phyloP scores from a whole-genome alignment of 1,140 invertebrate genomes.

The Scaptomyza hsui region DNA sequence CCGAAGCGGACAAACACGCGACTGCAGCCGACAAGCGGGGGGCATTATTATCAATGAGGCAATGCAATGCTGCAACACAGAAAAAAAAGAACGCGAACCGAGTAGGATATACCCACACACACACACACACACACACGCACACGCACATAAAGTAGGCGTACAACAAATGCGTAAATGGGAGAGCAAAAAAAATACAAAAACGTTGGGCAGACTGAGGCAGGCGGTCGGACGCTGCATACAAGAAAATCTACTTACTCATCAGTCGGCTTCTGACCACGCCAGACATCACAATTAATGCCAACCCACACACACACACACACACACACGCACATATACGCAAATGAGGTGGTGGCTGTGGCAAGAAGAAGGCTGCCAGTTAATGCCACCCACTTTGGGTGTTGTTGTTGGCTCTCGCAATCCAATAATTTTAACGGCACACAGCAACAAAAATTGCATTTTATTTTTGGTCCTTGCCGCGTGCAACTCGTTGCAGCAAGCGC shows the following conservation, averaged over 20 bases:
- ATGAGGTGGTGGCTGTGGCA: constrained; percentile 4
- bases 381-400: constrained; percentile 57
- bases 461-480: constrained; percentile 68
- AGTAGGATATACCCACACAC: constrained; percentile 15
- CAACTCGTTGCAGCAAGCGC: constrained; percentile 40
- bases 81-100: constrained; percentile 33
- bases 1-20: constrained; percentile 52
- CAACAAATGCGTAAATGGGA: constrained; percentile 6
- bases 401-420: not conserved
- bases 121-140: not conserved
- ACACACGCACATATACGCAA: constrained; percentile 24
- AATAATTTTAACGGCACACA: constrained; percentile 69
- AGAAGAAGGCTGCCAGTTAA: constrained; percentile 53
- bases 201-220: constrained; percentile 5
- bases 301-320: constrained; percentile 51
- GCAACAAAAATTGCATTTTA: constrained; percentile 82
- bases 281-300: constrained; percentile 80
- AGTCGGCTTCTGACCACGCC: constrained; percentile 47
- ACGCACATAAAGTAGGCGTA: constrained; percentile 44
- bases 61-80: constrained; percentile 60
- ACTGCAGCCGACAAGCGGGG: constrained; percentile 50
- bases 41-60: constrained; percentile 81
- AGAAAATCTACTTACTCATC: constrained; percentile 82
- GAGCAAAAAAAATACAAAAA: constrained; percentile 14
- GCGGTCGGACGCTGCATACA: constrained; percentile 55